Conservation (phyloP, 2,113 vertebrate species). For the Lepisosteus osseus region DNA sequence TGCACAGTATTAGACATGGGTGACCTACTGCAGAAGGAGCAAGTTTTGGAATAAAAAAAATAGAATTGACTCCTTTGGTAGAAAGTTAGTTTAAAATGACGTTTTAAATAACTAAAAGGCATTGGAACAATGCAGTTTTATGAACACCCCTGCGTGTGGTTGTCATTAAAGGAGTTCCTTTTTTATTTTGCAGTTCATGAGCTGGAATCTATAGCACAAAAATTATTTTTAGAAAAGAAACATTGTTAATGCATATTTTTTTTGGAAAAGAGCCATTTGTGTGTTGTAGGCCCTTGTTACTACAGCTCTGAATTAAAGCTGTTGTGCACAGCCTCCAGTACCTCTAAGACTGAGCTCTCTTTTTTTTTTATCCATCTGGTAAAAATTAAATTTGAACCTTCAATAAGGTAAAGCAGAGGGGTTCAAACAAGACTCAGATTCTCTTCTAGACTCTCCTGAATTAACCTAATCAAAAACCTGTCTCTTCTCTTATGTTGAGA, state of each 20-base stretch:
- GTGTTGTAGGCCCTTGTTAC: conserved; percentile 1
- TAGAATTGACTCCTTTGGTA: no score
- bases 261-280: conserved; percentile 23
- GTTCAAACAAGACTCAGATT: conserved; percentile 21
- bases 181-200: no score
- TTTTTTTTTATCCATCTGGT: not conserved
- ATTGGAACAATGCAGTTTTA: no score
- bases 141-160: no score
- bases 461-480: conserved; percentile 30
- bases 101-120: no score
- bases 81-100: no score
- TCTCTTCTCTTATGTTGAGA: conserved; percentile 26
- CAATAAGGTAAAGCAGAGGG: conserved; percentile 19
- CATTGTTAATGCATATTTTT: conserved; percentile 5
- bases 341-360: not conserved
- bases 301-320: conserved; percentile 17
- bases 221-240: not conserved
- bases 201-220: not conserved
- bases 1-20: no score
- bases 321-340: conserved; percentile 14
- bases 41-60: no score
- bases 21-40: no score
- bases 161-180: no score
- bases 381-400: conserved; percentile 27
- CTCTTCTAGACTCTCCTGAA: conserved; percentile 26